Percentiles rank a stretch among this genome's conserved stretches.
phyloP scores from a whole-genome alignment of 2,113 vertebrate genomes.

The Passer montanus region DNA sequence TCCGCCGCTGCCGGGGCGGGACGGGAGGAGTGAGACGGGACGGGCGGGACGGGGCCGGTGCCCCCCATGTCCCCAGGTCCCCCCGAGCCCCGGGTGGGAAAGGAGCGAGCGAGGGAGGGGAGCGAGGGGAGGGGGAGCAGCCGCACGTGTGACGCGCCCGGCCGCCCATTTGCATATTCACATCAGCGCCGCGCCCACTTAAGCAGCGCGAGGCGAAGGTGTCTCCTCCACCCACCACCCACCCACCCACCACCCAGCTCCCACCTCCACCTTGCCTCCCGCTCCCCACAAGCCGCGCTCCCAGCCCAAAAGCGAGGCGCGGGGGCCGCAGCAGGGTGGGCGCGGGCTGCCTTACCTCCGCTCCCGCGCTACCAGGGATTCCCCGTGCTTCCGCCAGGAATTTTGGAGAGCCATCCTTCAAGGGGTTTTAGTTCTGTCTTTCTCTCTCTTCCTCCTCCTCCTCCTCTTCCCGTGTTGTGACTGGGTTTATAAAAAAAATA shows the following conservation, averaged over 20 bases:
- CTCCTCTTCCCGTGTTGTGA: constrained; percentile 80
- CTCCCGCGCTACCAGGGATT: constrained; percentile 69
- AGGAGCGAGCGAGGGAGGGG: constrained; percentile 57
- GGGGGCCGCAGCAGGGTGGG: background rate
- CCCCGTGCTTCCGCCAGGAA: constrained; percentile 73
- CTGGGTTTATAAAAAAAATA: constrained; percentile 82
- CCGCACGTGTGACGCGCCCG: constrained; percentile 80
- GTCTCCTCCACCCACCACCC: constrained; percentile 52
- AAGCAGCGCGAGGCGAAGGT: constrained; percentile 67
- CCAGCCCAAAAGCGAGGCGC: background rate
- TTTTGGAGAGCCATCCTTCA: constrained; percentile 82
- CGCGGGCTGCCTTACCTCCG: constrained; percentile 72
- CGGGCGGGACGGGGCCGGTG: background rate
- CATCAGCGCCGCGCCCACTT: constrained; percentile 75
- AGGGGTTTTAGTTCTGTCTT: constrained; percentile 71
- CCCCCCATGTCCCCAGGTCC: background rate
- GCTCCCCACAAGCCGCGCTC: background rate
- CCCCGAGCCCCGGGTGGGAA: background rate
- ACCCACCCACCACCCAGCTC: background rate
- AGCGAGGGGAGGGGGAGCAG: constrained; percentile 36
- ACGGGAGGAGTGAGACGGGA: background rate
- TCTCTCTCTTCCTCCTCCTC: constrained; percentile 59
- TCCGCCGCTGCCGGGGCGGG: constrained; percentile 14
- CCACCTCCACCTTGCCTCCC: background rate
- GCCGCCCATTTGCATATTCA: constrained; percentile 76